A percentile compares a stretch with the other conserved stretches of the same genome.
Conservation (phyloP, 2,113 vertebrate genomes). For the Phyllostomus hastatus region DNA sequence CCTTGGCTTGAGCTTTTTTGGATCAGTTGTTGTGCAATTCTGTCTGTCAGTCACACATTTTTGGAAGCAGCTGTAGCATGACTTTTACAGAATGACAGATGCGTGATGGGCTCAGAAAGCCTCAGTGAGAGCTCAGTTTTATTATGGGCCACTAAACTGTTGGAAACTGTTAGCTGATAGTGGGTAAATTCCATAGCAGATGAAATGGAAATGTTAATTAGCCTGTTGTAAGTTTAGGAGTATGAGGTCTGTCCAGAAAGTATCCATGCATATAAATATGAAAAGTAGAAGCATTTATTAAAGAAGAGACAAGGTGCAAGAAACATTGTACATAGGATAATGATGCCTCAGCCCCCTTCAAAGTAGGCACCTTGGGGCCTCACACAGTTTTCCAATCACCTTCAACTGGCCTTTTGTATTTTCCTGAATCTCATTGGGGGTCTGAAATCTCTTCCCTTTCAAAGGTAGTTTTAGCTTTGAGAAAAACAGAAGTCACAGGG, state of each 20-base stretch:
- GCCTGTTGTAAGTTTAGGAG: not conserved
- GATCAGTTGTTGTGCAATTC: conserved; percentile 21
- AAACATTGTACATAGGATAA: no score
- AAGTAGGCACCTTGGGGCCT: no score
- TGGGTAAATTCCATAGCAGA: not conserved
- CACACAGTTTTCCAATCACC: no score
- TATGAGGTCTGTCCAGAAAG: not conserved
- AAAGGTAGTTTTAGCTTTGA: no score
- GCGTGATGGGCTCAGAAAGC: not conserved
- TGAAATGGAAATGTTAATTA: not conserved
- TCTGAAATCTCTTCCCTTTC: no score
- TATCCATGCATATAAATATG: no score
- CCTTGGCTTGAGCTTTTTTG: conserved; percentile 22
- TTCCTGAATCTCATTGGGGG: no score
- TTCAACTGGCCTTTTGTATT: no score
- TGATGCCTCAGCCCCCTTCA: no score
- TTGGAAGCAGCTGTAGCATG: not conserved
- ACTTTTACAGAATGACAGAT: conserved; percentile 3
- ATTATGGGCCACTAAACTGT: not conserved
- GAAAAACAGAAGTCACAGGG: no score
- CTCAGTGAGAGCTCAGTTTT: not conserved
- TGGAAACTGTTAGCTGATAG: not conserved
- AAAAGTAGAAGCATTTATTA: no score
- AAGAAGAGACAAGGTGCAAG: no score
- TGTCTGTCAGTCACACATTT: conserved; percentile 39